Conservation (phyloP, 1,140 invertebrate species). For the Calycopis cecrops region DNA sequence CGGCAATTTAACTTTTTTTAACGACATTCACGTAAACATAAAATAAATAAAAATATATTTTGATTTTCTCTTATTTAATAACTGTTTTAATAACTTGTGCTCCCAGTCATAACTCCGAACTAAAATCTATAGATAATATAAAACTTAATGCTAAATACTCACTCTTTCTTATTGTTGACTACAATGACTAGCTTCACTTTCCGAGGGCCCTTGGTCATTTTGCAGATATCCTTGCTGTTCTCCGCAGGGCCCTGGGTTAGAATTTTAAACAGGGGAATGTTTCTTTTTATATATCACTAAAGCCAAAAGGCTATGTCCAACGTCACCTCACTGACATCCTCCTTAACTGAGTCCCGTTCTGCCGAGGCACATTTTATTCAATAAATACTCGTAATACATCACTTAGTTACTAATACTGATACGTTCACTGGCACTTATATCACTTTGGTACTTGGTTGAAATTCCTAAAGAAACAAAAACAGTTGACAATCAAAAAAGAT, state of each 20-base stretch:
- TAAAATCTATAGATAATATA: neutral
- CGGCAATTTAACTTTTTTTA: too few relatives aligned
- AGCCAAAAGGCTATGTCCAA: constrained; percentile 39
- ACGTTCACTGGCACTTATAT: constrained; percentile 32
- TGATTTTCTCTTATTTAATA: too few relatives aligned
- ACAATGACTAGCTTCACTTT: constrained; percentile 76
- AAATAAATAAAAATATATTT: too few relatives aligned
- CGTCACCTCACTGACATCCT: constrained; percentile 63
- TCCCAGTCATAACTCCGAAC: neutral
- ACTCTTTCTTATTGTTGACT: constrained; percentile 76
- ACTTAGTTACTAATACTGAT: constrained; percentile 47
- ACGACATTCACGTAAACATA: too few relatives aligned
- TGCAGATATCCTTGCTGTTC: constrained; percentile 61
- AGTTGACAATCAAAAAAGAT: neutral
- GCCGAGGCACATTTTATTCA: constrained; percentile 40
- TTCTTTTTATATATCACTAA: constrained; percentile 48
- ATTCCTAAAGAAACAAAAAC: neutral
- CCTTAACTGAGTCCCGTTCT: constrained; percentile 38
- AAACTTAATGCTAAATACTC: constrained; percentile 41
- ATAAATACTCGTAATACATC: constrained; percentile 30
- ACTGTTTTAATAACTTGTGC: too few relatives aligned
- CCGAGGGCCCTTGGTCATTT: constrained; percentile 75
- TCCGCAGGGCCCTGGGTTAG: constrained; percentile 63
- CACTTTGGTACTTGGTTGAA: constrained; percentile 7
- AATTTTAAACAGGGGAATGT: constrained; percentile 72